Conservation (phyloP, 2,888 invertebrate genomes). For the Monoplex corrugatus region DNA sequence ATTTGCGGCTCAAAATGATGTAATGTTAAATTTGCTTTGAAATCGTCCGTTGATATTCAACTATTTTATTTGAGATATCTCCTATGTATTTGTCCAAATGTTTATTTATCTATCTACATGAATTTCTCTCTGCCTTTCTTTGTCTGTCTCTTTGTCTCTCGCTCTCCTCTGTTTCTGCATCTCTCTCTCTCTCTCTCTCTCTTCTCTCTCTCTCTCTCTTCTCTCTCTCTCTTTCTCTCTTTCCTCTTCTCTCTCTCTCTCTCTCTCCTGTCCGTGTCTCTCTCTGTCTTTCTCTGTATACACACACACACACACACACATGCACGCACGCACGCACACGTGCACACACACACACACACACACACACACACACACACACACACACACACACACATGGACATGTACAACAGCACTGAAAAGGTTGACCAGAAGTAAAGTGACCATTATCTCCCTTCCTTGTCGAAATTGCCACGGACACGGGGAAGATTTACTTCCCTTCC, state of each 20-base stretch:
- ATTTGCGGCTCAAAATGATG: not conserved
- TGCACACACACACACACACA: not conserved
- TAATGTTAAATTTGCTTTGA: too few relatives aligned
- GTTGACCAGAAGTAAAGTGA: too few relatives aligned
- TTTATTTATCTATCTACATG: too few relatives aligned
- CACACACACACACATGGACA: constrained; percentile 24
- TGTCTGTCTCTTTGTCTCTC: not conserved
- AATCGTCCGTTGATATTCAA: too few relatives aligned
- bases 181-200: too few relatives aligned
- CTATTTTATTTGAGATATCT: not conserved
- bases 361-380: constrained; percentile 17
- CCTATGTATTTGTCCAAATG: not conserved
- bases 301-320: not conserved
- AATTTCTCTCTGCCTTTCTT: not conserved
- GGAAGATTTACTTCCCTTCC: too few relatives aligned
- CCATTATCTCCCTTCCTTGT: too few relatives aligned
- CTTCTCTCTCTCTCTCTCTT: too few relatives aligned
- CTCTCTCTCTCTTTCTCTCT: too few relatives aligned
- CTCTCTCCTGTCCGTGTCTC: not conserved
- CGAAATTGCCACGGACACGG: too few relatives aligned
- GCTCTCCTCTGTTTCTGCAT: not conserved
- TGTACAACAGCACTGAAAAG: not conserved
- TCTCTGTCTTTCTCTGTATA: not conserved
- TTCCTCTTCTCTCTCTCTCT: too few relatives aligned
- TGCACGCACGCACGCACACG: not conserved